phyloP scores from a whole-genome alignment of 2,888 invertebrate genomes.

The Spodoptera picta region DNA sequence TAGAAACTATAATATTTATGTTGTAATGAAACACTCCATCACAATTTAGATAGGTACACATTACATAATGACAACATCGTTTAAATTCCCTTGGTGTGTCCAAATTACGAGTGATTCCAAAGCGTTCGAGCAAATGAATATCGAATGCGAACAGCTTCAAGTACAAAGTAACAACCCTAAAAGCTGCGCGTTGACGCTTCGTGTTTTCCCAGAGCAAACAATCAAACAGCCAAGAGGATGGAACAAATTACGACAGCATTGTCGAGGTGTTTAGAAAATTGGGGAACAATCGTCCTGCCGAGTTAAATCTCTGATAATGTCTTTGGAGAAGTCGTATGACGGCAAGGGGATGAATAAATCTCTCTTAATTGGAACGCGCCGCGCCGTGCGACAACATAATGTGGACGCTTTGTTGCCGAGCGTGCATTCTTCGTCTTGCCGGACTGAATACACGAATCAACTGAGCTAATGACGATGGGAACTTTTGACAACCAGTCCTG shows the following conservation, averaged over 20 bases:
- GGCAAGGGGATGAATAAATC: slow-evolving; percentile 83
- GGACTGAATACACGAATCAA: slow-evolving; percentile 77
- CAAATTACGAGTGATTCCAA: slow-evolving; percentile 75
- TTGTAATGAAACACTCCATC: slow-evolving; percentile 56
- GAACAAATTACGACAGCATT: slow-evolving; percentile 84
- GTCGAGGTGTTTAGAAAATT: slow-evolving; percentile 86
- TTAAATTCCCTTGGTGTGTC: slow-evolving; percentile 71
- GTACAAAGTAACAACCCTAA: slow-evolving; percentile 72
- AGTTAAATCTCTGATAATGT: slow-evolving; percentile 85
- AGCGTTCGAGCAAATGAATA: slow-evolving; percentile 80
- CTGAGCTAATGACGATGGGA: slow-evolving; percentile 76
- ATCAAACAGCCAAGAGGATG: slow-evolving; percentile 79
- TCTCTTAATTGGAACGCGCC: slow-evolving; percentile 84
- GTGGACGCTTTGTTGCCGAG: slow-evolving; percentile 79
- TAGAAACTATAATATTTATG: slow-evolving; percentile 59
- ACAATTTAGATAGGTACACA: slow-evolving; percentile 66
- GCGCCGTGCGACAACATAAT: slow-evolving; percentile 83
- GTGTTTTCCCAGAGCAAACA: slow-evolving; percentile 81
- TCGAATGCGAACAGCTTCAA: slow-evolving; percentile 75
- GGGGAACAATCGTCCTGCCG: slow-evolving; percentile 83
- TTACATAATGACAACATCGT: slow-evolving; percentile 67
- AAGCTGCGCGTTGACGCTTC: slow-evolving; percentile 71
- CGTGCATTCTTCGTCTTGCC: slow-evolving; percentile 74
- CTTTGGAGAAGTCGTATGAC: slow-evolving; percentile 78
- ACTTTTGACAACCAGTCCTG: slow-evolving; percentile 71